Conservation (phyloP, 1,140 invertebrate genomes). For the Drosophila pachea region DNA sequence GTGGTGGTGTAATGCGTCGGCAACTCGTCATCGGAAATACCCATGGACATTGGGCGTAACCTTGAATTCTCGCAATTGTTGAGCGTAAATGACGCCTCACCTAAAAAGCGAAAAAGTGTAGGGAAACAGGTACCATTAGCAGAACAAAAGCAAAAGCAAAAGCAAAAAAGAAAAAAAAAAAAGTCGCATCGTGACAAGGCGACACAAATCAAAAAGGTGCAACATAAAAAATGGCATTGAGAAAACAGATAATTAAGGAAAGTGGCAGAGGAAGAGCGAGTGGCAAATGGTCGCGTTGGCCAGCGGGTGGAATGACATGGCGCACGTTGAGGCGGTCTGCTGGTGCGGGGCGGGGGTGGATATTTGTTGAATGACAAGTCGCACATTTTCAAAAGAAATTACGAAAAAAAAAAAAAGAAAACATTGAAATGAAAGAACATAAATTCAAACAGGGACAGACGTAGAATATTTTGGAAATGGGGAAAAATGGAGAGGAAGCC, state of each 20-base stretch:
- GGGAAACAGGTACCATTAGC: constrained; percentile 30
- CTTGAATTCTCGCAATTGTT: constrained; percentile 31
- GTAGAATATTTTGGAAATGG: constrained; percentile 29
- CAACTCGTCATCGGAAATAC: too few relatives aligned
- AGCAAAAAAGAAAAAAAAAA: constrained; percentile 31
- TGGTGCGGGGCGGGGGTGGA: constrained; percentile 12
- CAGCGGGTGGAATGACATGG: constrained; percentile 62
- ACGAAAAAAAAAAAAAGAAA: constrained; percentile 51
- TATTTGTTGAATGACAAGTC: constrained; percentile 73
- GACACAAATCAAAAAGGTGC: constrained; percentile 73
- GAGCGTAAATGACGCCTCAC: constrained; percentile 19
- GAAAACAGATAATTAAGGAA: constrained; percentile 71
- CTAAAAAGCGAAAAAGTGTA: neutral
- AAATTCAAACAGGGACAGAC: constrained; percentile 51
- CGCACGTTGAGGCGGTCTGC: constrained; percentile 19
- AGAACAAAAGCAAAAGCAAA: constrained; percentile 9
- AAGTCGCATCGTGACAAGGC: constrained; percentile 50
- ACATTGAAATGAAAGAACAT: constrained; percentile 61
- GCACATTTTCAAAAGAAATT: constrained; percentile 76
- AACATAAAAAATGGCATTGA: constrained; percentile 75
- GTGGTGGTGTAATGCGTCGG: too few relatives aligned
- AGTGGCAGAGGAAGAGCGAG: constrained; percentile 38
- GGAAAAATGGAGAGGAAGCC: constrained; percentile 41
- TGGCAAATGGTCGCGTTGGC: constrained; percentile 28
- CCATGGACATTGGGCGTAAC: constrained; percentile 2